phyloP scores from a whole-genome alignment of 92 coral and sea anemone species.

The Palythoa grandiflora region DNA sequence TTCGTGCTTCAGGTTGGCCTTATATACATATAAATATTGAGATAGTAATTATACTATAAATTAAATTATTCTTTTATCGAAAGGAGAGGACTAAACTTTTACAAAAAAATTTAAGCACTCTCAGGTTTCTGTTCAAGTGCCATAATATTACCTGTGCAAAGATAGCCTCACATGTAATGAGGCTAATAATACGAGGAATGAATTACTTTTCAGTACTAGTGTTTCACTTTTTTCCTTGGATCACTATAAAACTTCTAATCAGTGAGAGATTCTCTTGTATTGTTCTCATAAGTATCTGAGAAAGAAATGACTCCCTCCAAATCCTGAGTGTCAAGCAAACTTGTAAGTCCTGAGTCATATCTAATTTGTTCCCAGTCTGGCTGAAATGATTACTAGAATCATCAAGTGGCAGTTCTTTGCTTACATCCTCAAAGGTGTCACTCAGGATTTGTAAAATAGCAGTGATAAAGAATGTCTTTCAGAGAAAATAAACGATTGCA shows the following conservation, averaged over 20 bases:
- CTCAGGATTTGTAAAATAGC: constrained; percentile 28
- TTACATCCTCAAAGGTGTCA: constrained; percentile 28
- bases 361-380: constrained; percentile 31
- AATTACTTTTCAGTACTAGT: background rate
- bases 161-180: background rate
- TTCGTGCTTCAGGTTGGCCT: background rate
- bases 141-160: constrained; percentile 13
- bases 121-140: constrained; percentile 3
- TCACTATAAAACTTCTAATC: constrained; percentile 3
- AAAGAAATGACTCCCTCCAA: constrained; percentile 34
- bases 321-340: constrained; percentile 32
- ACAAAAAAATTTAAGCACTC: background rate
- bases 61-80: background rate
- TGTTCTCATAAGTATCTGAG: constrained; percentile 24
- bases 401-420: constrained; percentile 27
- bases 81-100: constrained; percentile 6
- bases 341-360: constrained; percentile 23
- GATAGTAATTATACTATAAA: background rate
- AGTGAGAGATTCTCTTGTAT: constrained; percentile 19
- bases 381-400: background rate
- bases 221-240: too few relatives aligned
- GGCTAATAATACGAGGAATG: background rate
- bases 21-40: too few relatives aligned
- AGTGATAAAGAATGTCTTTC: constrained; percentile 27
- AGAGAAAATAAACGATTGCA: constrained; percentile 22